A percentile compares a stretch with the other conserved stretches of the same genome.
These are phyloP conservation scores for Teleogryllus occipitalis DNA, from an alignment of 1,140 invertebrate genomes.

Conservation along the genomic window DNA sequence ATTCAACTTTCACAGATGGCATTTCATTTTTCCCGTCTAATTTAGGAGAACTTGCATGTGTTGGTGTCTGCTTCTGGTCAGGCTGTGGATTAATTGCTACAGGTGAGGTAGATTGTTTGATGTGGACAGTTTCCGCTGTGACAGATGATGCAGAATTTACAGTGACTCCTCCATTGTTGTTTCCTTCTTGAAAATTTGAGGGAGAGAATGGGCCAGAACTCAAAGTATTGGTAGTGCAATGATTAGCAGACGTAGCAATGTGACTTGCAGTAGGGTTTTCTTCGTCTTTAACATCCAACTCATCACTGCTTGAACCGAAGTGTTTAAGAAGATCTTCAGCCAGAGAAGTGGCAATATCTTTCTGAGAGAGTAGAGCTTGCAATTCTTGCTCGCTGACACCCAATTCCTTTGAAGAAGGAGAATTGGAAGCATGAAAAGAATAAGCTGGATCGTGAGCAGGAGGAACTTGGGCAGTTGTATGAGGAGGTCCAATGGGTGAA, in stretches of 20 bases:
- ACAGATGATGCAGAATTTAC: slow-evolving; percentile 1
- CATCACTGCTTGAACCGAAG: slow-evolving; percentile 53
- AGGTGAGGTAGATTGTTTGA: slow-evolving; percentile 12
- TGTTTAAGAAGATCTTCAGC: slow-evolving; percentile 78
- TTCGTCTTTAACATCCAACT: slow-evolving; percentile 59
- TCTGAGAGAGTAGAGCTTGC: slow-evolving; percentile 59
- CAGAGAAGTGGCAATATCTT: slow-evolving; percentile 66
- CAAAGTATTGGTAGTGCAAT: slow-evolving; percentile 29
- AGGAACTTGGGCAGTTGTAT: too few relatives aligned
- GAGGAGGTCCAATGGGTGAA: too few relatives aligned
- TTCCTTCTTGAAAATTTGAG: slow-evolving; percentile 37
- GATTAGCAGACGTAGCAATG: not conserved
- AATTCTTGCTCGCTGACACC: slow-evolving; percentile 52
- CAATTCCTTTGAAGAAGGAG: slow-evolving; percentile 16
- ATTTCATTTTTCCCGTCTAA: not conserved
- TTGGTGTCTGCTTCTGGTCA: not conserved
- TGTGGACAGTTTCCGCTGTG: not conserved
- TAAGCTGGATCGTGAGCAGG: not conserved
- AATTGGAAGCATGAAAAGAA: not conserved
- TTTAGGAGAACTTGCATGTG: not conserved
- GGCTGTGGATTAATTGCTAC: not conserved
- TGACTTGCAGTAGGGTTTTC: not conserved
- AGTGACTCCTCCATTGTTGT: not conserved
- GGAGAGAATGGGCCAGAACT: slow-evolving; percentile 49
- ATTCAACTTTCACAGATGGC: not conserved